Evolutionary conservation across 2,888 invertebrate genomes (phyloP).

Genomic region (Athalia cordata): DNA sequence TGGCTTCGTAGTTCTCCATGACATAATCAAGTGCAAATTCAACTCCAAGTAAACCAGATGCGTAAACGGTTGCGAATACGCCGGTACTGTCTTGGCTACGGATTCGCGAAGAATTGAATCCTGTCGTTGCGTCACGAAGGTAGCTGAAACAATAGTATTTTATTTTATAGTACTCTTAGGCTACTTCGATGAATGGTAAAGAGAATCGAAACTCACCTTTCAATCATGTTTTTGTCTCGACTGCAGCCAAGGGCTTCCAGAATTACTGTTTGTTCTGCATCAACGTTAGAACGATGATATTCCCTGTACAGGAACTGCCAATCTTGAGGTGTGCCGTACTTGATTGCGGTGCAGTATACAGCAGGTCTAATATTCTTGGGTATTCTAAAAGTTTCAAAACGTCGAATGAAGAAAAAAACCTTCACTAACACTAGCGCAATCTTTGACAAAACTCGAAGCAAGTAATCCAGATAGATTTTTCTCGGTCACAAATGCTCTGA

Average conservation of each 20-base stretch:
- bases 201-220: conserved; percentile 62
- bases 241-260: conserved; percentile 78
- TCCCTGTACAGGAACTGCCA: conserved; percentile 83
- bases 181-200: too few relatives aligned
- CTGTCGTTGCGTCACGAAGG: conserved; percentile 73
- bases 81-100: conserved; percentile 70
- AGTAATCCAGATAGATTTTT: not conserved
- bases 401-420: not conserved
- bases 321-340: conserved; percentile 79
- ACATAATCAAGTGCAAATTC: conserved; percentile 64
- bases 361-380: conserved; percentile 79
- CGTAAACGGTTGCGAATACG: conserved; percentile 68
- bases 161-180: too few relatives aligned
- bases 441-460: not conserved
- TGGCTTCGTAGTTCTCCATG: conserved; percentile 50
- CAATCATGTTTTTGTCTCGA: conserved; percentile 71
- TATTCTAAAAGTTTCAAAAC: conserved; percentile 74
- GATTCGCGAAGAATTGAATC: conserved; percentile 65
- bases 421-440: not conserved
- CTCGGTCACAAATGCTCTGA: not conserved
- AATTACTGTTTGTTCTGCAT: conserved; percentile 78
- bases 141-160: conserved; percentile 72
- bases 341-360: conserved; percentile 81
- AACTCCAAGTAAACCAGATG: conserved; percentile 62
- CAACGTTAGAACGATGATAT: conserved; percentile 78